Conservation (phyloP, 1,140 invertebrate genomes). For the Orussus abietinus region DNA sequence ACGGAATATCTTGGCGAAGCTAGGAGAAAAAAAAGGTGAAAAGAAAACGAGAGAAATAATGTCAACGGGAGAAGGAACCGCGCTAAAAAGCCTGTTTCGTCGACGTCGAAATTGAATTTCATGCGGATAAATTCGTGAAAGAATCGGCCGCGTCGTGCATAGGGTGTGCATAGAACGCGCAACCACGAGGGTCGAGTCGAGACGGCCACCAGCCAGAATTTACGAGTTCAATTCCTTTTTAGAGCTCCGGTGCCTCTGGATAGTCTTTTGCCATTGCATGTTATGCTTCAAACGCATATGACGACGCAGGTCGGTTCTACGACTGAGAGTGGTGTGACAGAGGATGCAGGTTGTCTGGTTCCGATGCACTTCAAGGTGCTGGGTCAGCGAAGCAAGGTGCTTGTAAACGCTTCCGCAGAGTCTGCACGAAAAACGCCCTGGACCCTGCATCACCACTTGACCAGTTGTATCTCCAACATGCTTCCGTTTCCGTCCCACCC, state of each 20-base stretch:
- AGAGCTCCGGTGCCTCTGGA: constrained; percentile 46
- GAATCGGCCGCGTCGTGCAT: no score
- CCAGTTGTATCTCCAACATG: constrained; percentile 52
- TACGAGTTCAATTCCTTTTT: constrained; percentile 42
- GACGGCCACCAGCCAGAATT: no score
- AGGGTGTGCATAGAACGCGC: no score
- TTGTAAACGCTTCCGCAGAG: constrained; percentile 55
- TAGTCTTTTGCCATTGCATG: constrained; percentile 53
- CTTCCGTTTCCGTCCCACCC: constrained; percentile 54
- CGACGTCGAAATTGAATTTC: no score
- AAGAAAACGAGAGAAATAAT: no score
- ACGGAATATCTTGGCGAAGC: no score
- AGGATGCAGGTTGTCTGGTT: constrained; percentile 56
- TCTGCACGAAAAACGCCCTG: constrained; percentile 54
- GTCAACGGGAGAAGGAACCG: no score
- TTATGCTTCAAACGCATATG: constrained; percentile 55
- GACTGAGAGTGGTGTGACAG: constrained; percentile 55
- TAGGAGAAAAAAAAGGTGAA: no score
- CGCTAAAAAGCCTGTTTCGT: no score
- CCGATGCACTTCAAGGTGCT: constrained; percentile 56
- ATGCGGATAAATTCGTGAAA: no score
- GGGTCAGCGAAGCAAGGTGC: constrained; percentile 54
- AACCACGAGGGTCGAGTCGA: no score
- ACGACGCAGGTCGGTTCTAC: constrained; percentile 53
- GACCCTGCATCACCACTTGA: constrained; percentile 53